phyloP scores from a whole-genome alignment of 2,113 vertebrate genomes.

The Vidua chalybeata region DNA sequence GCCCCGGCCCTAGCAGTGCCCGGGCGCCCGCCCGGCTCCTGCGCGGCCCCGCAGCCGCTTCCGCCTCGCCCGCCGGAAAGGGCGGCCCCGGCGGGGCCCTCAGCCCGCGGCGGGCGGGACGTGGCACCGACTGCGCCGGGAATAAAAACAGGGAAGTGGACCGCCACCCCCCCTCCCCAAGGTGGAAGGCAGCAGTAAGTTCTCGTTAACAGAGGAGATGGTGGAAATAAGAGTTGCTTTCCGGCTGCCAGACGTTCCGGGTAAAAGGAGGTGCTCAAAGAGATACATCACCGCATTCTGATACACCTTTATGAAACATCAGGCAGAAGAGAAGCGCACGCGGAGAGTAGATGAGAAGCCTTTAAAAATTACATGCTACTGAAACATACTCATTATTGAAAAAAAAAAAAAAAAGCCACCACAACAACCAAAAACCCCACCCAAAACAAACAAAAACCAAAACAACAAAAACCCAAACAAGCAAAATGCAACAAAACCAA shows the following conservation, averaged over 20 bases:
- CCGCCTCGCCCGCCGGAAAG: not conserved
- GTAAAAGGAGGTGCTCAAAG: fast-evolving
- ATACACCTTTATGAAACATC: too few species aligned
- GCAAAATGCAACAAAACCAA: not conserved
- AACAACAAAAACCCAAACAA: not conserved
- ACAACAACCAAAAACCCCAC: too few species aligned
- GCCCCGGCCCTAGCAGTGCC: too few species aligned
- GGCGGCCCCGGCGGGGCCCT: not conserved
- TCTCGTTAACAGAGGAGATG: fast-evolving
- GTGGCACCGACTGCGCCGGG: fast-evolving
- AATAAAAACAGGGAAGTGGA: fast-evolving
- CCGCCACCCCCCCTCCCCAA: fast-evolving
- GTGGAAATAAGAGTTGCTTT: not conserved
- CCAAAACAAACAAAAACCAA: not conserved
- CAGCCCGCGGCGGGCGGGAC: not conserved
- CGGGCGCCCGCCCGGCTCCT: too few species aligned
- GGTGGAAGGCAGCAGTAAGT: fast-evolving
- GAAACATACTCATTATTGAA: not conserved
- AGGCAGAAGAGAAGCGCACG: fast-evolving
- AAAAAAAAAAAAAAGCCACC: not conserved
- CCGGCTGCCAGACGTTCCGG: fast-evolving
- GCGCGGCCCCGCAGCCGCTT: too few species aligned
- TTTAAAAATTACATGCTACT: fast-evolving
- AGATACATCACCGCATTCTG: fast-evolving
- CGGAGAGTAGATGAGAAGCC: not conserved